Evolutionary conservation across 2,797 vertebrate genomes (phyloP), one percentile per base, ranked within the genome.

Genomic region (Clarias laeviceps): DNA sequence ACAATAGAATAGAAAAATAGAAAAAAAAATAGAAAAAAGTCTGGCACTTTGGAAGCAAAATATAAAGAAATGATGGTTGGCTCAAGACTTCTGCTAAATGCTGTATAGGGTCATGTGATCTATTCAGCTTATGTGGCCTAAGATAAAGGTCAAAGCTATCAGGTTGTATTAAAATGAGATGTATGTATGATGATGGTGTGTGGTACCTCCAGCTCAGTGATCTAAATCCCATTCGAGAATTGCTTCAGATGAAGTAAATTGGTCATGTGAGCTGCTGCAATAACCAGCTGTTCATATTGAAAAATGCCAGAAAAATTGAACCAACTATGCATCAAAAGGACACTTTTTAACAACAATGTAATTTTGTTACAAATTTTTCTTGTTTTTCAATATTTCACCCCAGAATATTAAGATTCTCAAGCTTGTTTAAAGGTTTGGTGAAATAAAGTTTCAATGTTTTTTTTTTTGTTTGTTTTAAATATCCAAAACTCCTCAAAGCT

Each of bases 401-500:
- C 50, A 32, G 50, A 32, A 56, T 77, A 34, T 77, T 77, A 5
- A 77, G 27, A 77, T 32, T 77, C 73, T 14, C 54, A 27, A 7
- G 5, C 27, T 57, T 57, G 17, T 32, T 76, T 76, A 29, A 76
- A 18, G 27, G 17, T 22, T 57, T 29, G 17, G 3, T 57, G 29
- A 50, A 74, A 29, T 54, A 29, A 56, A 56, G 45, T 74, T 29
- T 7, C 54, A 74, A 20, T 4, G 3, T 20, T 9, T 56, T 20
- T 72, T 17, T 4, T 27, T 40, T 29, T 3, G 20, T 34, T 22
- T 45, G 27, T 65, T 65, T 17, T 37, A 70, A 86, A 68, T 14
- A 66, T 32, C 18, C 34, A 6, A 3, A 77, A 79, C 79, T 74
- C 82, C 77, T 74, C 27, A 79, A 73, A 80, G 66, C 82, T 79